Evolutionary conservation across 2,888 invertebrate genomes (phyloP).

Genomic region (Yponomeuta cagnagella): DNA sequence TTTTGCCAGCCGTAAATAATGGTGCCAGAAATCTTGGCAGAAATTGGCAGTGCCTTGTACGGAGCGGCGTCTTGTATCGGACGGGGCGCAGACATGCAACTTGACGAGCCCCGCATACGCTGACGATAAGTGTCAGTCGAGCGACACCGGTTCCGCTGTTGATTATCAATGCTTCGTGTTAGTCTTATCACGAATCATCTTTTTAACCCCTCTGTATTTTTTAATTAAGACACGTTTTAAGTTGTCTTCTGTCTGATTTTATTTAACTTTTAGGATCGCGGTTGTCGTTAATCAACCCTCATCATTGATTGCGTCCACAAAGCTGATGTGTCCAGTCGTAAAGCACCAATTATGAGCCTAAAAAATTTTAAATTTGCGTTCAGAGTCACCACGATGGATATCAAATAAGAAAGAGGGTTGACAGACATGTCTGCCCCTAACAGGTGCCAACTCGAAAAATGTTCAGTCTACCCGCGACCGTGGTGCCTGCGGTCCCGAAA

Average conservation of each 20-base stretch:
- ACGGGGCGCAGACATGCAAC: conserved; percentile 15
- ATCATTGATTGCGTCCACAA: not conserved
- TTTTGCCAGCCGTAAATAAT: conserved; percentile 42
- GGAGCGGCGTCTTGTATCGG: conserved; percentile 18
- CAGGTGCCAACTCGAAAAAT: too few relatives aligned
- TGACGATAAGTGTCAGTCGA: not conserved
- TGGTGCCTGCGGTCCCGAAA: too few relatives aligned
- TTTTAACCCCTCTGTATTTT: too few relatives aligned
- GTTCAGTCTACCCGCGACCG: too few relatives aligned
- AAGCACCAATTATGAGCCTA: conserved; percentile 20
- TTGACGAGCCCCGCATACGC: not conserved
- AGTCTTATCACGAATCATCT: too few relatives aligned
- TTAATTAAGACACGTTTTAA: too few relatives aligned
- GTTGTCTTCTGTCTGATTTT: too few relatives aligned
- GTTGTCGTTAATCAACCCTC: too few relatives aligned
- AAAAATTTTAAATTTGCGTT: not conserved
- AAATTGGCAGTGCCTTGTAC: conserved; percentile 38
- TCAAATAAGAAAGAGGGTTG: too few relatives aligned
- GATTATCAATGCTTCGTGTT: not conserved
- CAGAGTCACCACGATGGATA: too few relatives aligned
- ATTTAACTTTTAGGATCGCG: too few relatives aligned
- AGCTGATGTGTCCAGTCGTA: conserved; percentile 24
- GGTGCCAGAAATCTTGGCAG: conserved; percentile 29
- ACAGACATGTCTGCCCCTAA: too few relatives aligned
- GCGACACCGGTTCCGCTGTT: not conserved